Evolutionary conservation across 2,888 invertebrate species (phyloP).

Genomic region (Ischnura elegans): DNA sequence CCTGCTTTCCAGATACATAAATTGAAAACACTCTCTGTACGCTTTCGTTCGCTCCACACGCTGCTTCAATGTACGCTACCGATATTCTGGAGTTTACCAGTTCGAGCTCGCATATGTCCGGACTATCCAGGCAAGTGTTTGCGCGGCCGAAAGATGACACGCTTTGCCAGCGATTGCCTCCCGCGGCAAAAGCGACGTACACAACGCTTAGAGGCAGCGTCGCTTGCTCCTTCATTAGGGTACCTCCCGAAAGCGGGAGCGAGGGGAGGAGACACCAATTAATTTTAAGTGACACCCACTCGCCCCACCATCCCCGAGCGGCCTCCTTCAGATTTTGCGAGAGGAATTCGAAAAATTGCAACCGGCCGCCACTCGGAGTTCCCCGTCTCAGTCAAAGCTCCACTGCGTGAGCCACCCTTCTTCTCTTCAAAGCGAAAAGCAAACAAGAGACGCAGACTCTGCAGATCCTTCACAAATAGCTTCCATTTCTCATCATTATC

Average conservation of each 20-base stretch:
- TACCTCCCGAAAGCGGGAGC: neutral
- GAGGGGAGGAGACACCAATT: constrained; percentile 57
- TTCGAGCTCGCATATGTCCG: too few relatives aligned
- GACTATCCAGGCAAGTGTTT: too few relatives aligned
- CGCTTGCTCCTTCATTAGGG: neutral
- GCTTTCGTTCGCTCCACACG: too few relatives aligned
- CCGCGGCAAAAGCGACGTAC: neutral
- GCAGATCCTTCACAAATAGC: too few relatives aligned
- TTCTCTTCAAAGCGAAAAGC: neutral
- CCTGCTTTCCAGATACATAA: too few relatives aligned
- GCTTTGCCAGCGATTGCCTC: too few relatives aligned
- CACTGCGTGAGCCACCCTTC: neutral
- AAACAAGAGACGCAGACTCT: neutral
- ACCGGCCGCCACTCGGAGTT: neutral
- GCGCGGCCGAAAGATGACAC: too few relatives aligned
- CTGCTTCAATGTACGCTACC: too few relatives aligned
- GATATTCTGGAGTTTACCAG: too few relatives aligned
- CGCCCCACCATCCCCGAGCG: constrained; percentile 1
- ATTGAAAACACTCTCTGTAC: too few relatives aligned
- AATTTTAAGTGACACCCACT: constrained; percentile 60
- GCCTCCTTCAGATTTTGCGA: constrained; percentile 40
- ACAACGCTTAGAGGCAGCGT: neutral
- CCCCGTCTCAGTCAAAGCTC: neutral
- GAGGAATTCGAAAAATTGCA: constrained; percentile 32
- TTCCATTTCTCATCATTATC: neutral